These are phyloP conservation scores for Caenorhabditis wallacei DNA, from an alignment of 2,888 invertebrate species.

Conservation along the genomic window DNA sequence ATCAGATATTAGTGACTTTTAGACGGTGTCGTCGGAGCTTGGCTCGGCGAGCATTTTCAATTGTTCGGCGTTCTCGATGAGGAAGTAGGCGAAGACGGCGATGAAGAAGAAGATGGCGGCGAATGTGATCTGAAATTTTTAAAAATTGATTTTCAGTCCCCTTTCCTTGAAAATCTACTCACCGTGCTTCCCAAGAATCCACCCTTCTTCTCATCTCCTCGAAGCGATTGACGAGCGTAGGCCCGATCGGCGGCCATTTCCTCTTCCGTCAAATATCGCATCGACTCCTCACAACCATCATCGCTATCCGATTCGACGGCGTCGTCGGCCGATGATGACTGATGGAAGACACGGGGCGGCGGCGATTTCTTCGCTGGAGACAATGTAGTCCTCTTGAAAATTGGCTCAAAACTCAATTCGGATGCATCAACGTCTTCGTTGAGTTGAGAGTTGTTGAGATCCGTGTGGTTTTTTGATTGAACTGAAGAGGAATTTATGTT, in stretches of 20 bases:
- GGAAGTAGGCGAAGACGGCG: slow-evolving; percentile 56
- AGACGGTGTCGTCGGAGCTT: slow-evolving; percentile 32
- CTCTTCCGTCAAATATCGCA: slow-evolving; percentile 66
- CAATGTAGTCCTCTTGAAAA: slow-evolving; percentile 8
- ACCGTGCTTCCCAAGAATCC: slow-evolving; percentile 12
- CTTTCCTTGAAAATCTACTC: not conserved
- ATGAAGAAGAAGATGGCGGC: slow-evolving; percentile 26
- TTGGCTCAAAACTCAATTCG: not conserved
- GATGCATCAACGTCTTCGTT: not conserved
- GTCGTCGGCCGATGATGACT: not conserved
- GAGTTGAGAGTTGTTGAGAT: not conserved
- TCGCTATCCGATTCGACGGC: slow-evolving; percentile 44
- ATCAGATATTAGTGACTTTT: not conserved
- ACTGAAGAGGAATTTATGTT: slow-evolving; percentile 1
- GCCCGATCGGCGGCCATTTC: slow-evolving; percentile 61
- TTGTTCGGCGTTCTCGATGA: slow-evolving; percentile 56
- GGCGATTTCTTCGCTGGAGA: not conserved
- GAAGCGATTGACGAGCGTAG: slow-evolving; percentile 7
- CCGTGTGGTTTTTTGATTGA: slow-evolving; percentile 4
- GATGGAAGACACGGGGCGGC: not conserved
- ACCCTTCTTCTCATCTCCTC: not conserved
- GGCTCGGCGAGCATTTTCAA: slow-evolving; percentile 22
- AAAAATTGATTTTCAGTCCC: too few species aligned
- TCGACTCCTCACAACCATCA: slow-evolving; percentile 64
- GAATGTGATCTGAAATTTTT: slow-evolving; percentile 44